phyloP scores from a whole-genome alignment of 2,797 vertebrate species.

The Scolopax bukidnonensis region DNA sequence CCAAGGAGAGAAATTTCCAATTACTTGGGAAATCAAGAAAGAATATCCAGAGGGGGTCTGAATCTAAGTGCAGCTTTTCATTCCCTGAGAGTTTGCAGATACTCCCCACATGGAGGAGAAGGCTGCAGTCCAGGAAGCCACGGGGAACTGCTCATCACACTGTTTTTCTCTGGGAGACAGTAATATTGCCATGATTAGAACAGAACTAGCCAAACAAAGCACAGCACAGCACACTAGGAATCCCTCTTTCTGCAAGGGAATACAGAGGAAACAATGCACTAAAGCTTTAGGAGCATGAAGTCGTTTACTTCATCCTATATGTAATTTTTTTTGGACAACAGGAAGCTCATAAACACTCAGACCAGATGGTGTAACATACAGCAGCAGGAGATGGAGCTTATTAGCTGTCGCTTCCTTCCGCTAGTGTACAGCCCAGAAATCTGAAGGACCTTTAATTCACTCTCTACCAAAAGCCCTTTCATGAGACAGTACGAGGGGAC shows the following conservation, averaged over 20 bases:
- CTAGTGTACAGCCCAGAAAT: not conserved
- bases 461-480: not conserved
- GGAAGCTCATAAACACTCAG: not conserved
- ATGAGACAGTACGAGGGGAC: not conserved
- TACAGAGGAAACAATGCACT: not conserved
- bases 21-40: constrained; percentile 9
- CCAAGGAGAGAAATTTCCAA: constrained; percentile 14
- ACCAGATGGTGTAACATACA: constrained; percentile 44
- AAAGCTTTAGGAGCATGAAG: not conserved
- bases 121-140: not conserved
- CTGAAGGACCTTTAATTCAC: constrained; percentile 13
- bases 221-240: not conserved
- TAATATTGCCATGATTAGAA: not conserved
- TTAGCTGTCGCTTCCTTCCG: constrained; percentile 12
- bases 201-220: not conserved
- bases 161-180: not conserved
- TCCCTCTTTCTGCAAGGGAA: not conserved
- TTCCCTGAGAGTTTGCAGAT: not conserved
- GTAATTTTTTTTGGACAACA: not conserved
- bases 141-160: not conserved
- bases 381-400: constrained; percentile 43
- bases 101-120: not conserved
- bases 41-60: not conserved
- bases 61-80: not conserved
- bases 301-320: not conserved